phyloP scores from a whole-genome alignment of 2,113 vertebrate genomes.

The Rhinopomastus cyanomelas region DNA sequence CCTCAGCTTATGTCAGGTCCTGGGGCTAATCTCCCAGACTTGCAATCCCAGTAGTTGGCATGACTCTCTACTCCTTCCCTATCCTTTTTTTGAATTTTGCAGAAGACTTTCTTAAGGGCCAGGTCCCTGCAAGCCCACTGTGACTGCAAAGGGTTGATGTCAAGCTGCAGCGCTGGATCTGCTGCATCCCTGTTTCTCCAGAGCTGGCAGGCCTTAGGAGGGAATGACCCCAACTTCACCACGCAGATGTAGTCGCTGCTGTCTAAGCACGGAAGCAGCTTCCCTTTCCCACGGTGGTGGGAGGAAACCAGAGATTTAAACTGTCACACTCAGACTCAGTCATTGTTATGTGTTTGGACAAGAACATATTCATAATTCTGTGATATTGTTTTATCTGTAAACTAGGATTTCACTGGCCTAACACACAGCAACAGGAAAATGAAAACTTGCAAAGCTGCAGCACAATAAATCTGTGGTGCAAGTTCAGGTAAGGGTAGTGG shows the following conservation, averaged over 20 bases:
- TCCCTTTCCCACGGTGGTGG: slow-evolving; percentile 48
- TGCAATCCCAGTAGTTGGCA: background rate
- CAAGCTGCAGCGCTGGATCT: background rate
- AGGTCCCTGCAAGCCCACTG: accelerated
- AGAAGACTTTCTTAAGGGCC: background rate
- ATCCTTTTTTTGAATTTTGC: background rate
- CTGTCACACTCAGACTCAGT: background rate
- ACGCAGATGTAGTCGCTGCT: background rate
- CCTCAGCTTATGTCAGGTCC: background rate
- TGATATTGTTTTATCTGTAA: slow-evolving; percentile 1
- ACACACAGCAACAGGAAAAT: background rate
- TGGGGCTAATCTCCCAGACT: background rate
- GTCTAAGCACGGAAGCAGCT: slow-evolving; percentile 7
- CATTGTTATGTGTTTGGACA: slow-evolving; percentile 16
- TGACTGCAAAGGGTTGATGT: accelerated
- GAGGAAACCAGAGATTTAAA: slow-evolving; percentile 32
- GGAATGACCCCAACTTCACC: background rate
- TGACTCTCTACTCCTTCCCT: background rate
- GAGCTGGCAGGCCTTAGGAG: background rate
- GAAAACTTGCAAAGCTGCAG: background rate
- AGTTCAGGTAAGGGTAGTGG: background rate
- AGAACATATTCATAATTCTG: slow-evolving; percentile 7
- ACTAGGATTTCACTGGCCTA: background rate
- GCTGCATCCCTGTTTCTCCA: background rate
- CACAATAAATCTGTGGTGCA: background rate